A percentile compares a stretch with the other conserved stretches of the same genome.
Conservation (phyloP, 2,797 vertebrate species). For the Catostomus latipinnis region DNA sequence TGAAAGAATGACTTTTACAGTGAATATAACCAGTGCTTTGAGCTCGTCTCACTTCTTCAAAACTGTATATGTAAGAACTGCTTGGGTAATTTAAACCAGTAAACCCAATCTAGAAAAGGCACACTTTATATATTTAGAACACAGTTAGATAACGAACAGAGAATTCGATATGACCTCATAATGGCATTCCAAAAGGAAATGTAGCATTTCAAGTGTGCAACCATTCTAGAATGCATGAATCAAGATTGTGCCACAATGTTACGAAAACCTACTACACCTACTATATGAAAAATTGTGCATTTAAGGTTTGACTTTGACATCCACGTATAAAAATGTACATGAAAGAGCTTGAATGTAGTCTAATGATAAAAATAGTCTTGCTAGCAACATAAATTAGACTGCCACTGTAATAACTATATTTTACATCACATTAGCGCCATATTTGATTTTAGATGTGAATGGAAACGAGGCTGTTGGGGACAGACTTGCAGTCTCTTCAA, state of each 20-base stretch:
- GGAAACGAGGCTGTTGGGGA: too few species aligned
- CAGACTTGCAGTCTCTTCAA: too few species aligned
- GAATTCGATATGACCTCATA: background rate
- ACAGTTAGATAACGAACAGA: background rate
- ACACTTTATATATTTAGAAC: background rate
- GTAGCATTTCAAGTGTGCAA: background rate
- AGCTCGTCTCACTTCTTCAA: background rate
- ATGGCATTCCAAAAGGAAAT: background rate
- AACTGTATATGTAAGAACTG: constrained; percentile 1
- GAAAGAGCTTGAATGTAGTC: background rate
- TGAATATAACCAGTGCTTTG: background rate
- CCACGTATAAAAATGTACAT: background rate
- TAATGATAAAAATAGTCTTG: background rate
- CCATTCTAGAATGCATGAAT: background rate
- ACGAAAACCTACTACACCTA: background rate
- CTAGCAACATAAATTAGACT: background rate
- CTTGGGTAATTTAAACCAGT: background rate
- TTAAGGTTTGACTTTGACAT: constrained; percentile 11
- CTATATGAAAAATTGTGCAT: constrained; percentile 29
- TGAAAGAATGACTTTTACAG: background rate
- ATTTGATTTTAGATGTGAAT: too few species aligned
- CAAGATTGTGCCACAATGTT: constrained; percentile 10
- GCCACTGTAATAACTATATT: constrained; percentile 1
- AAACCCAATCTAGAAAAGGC: constrained; percentile 29
- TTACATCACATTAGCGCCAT: too few species aligned